Evolutionary conservation across 2,113 vertebrate genomes (phyloP).

Genomic region (Trogon melanurus): DNA sequence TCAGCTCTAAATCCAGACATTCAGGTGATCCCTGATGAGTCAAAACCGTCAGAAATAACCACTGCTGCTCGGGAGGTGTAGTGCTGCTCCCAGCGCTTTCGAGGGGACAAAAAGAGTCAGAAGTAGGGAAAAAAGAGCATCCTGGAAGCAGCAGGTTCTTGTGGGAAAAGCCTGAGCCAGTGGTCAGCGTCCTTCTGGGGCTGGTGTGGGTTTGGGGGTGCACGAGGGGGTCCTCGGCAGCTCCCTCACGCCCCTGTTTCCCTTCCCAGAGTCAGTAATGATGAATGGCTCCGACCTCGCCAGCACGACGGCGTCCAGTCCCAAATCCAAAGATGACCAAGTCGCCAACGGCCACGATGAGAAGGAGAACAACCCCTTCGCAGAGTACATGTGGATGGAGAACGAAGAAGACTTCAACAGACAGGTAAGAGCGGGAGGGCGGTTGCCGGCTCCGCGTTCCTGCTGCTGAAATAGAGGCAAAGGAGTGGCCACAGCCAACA

Average conservation of each 20-base stretch:
- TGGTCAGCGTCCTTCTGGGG: too few relatives aligned
- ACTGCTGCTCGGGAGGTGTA: neutral
- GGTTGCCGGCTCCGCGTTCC: neutral
- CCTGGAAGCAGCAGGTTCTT: neutral
- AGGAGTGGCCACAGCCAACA: too few relatives aligned
- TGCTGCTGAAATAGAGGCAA: accelerated
- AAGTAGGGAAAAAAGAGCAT: neutral
- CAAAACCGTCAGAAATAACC: neutral
- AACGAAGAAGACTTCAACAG: conserved; percentile 96
- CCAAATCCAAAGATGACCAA: conserved; percentile 86
- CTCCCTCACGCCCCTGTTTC: neutral
- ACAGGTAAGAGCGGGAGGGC: conserved; percentile 77
- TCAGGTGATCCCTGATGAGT: neutral
- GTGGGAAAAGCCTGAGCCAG: neutral
- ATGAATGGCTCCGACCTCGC: conserved; percentile 92
- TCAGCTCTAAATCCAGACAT: neutral
- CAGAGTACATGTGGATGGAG: conserved; percentile 99
- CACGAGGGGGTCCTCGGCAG: neutral
- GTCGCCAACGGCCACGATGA: conserved; percentile 87
- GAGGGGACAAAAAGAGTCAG: neutral
- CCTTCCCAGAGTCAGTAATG: conserved; percentile 80
- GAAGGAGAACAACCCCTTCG: conserved; percentile 90
- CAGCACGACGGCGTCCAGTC: conserved; percentile 73
- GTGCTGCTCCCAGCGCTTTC: neutral
- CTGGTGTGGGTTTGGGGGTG: accelerated